phyloP scores from a whole-genome alignment of 2,113 vertebrate species.

The Loxodonta africana region DNA sequence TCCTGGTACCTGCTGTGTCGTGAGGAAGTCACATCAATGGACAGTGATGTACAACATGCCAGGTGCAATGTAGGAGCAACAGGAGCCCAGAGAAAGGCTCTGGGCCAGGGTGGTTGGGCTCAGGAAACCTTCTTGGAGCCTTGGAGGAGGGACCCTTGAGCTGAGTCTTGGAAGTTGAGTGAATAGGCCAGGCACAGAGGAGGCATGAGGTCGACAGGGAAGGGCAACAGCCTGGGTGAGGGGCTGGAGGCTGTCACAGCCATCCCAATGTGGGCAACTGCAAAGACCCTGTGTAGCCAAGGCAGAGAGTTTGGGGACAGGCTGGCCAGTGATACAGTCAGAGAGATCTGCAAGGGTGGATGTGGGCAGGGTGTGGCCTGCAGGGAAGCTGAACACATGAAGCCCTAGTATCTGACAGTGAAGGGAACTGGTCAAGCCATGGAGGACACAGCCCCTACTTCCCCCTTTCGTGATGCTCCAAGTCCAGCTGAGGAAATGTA shows the following conservation, averaged over 20 bases:
- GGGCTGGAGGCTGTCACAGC: not conserved
- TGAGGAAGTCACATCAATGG: not conserved
- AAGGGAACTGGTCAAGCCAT: not conserved
- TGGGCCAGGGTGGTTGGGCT: not conserved
- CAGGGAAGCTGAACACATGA: not conserved
- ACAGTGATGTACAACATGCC: not conserved
- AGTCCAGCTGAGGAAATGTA: too few species aligned
- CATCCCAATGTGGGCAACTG: not conserved
- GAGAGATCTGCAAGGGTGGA: not conserved
- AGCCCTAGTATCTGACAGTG: not conserved
- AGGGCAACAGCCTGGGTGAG: rapidly evolving
- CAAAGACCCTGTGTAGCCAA: not conserved
- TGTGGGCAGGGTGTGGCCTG: not conserved
- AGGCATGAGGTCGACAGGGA: rapidly evolving
- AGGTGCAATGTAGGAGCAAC: too few species aligned
- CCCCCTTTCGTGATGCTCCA: rapidly evolving
- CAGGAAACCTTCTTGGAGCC: not conserved
- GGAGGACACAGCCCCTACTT: not conserved
- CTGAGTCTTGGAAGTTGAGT: not conserved
- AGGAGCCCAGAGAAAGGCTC: not conserved
- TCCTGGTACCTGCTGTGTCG: too few species aligned
- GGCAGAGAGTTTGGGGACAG: not conserved
- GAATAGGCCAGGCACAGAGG: not conserved
- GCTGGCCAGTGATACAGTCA: not conserved
- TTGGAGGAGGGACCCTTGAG: not conserved